phyloP scores from a whole-genome alignment of 2,888 invertebrate species.

The Norana najaformis region DNA sequence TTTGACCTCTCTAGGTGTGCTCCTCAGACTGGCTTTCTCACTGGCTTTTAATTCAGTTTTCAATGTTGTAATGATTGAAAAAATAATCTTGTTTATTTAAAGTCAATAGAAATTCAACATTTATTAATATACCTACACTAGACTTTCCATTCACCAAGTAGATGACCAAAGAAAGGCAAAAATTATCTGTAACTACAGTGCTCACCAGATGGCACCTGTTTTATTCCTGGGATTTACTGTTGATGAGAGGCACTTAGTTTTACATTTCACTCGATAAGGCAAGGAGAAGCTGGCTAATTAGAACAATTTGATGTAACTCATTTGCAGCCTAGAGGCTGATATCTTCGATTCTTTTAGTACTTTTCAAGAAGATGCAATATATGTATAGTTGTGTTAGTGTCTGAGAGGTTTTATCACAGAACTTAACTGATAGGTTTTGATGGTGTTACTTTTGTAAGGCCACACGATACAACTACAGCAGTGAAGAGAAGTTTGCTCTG shows the following conservation, averaged over 20 bases:
- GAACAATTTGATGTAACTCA: not conserved
- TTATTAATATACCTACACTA: no score
- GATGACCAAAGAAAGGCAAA: no score
- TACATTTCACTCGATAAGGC: not conserved
- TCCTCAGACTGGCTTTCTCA: no score
- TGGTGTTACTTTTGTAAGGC: slow-evolving; percentile 67
- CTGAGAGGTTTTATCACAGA: not conserved
- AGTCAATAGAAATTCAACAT: no score
- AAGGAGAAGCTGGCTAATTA: not conserved
- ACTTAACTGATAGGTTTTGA: not conserved
- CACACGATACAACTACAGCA: slow-evolving; percentile 93
- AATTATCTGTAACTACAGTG: not conserved
- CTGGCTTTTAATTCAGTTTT: no score
- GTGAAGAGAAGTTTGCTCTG: slow-evolving; percentile 94
- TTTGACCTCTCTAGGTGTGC: no score
- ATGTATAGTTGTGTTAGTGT: not conserved
- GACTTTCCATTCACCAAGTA: no score
- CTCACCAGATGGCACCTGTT: not conserved
- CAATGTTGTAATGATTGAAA: no score
- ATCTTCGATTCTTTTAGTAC: not conserved
- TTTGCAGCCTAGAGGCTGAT: not conserved
- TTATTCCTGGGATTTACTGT: not conserved
- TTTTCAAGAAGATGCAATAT: not conserved
- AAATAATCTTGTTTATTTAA: no score
- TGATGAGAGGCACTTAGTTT: no score